These are phyloP conservation scores for Dicaeum eximium DNA, from an alignment of 2,113 vertebrate genomes.

Conservation along the genomic window DNA sequence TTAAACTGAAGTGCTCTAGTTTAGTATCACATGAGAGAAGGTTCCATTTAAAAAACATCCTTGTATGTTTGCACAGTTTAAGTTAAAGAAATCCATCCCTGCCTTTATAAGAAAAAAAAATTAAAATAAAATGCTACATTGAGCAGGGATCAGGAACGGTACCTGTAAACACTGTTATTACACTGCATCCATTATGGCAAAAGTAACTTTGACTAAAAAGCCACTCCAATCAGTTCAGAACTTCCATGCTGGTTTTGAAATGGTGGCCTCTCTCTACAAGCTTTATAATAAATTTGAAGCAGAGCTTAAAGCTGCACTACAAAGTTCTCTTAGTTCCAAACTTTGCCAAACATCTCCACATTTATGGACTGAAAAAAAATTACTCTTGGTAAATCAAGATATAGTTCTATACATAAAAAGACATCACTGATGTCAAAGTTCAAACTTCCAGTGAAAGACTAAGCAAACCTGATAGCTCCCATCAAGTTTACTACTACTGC, in stretches of 20 bases:
- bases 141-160: background rate
- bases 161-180: background rate
- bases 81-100: conserved; percentile 74
- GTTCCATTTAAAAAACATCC: conserved; percentile 70
- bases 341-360: background rate
- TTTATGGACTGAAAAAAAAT: background rate
- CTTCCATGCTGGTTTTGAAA: background rate
- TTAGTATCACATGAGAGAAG: conserved; percentile 75
- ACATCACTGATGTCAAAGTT: background rate
- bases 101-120: conserved; percentile 51
- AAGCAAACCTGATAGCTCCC: background rate
- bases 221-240: background rate
- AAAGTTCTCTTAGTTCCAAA: background rate
- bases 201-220: background rate
- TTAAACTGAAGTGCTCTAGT: conserved; percentile 83
- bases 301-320: background rate
- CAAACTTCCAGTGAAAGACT: background rate
- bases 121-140: background rate
- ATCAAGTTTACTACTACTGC: background rate
- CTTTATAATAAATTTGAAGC: conserved; percentile 8
- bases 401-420: background rate
- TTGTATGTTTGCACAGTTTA: conserved; percentile 81
- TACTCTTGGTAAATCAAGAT: background rate
- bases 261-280: background rate
- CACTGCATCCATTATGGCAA: background rate